These are phyloP conservation scores for Sphecodes monilicornis DNA, from an alignment of 2,888 invertebrate genomes.

Conservation along the genomic window DNA sequence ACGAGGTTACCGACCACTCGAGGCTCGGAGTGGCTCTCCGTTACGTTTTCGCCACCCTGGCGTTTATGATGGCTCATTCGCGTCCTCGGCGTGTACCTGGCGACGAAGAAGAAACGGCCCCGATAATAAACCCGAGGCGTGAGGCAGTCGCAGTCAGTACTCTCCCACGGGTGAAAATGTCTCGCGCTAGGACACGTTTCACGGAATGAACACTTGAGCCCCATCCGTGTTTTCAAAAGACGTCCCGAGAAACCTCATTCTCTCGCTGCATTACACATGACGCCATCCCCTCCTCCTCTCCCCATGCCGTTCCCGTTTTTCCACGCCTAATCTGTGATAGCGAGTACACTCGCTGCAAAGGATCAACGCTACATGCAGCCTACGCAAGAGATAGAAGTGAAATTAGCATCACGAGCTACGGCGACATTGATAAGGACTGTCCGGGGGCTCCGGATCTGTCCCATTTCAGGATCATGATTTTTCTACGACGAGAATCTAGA, in stretches of 20 bases:
- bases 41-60: constrained; percentile 51
- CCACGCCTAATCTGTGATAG: neutral
- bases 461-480: neutral
- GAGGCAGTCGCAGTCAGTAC: constrained; percentile 35
- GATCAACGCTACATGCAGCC: constrained; percentile 1
- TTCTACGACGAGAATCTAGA: neutral
- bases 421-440: neutral
- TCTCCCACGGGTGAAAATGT: neutral
- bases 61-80: constrained; percentile 58
- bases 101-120: constrained; percentile 35
- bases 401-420: neutral
- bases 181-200: neutral
- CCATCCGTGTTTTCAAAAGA: neutral
- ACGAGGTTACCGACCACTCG: constrained; percentile 58
- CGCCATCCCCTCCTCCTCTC: neutral
- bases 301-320: no score
- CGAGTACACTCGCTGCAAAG: neutral
- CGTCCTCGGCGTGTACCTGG: constrained; percentile 23
- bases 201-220: neutral
- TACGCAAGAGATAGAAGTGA: neutral
- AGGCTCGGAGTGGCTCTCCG: constrained; percentile 43
- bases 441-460: neutral
- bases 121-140: constrained; percentile 48
- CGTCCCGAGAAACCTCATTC: neutral
- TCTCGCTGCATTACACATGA: neutral